Percentiles rank a stretch among this genome's conserved stretches.
Evolutionary conservation across 2,113 vertebrate species (phyloP).

Genomic region (Istiophorus platypterus): DNA sequence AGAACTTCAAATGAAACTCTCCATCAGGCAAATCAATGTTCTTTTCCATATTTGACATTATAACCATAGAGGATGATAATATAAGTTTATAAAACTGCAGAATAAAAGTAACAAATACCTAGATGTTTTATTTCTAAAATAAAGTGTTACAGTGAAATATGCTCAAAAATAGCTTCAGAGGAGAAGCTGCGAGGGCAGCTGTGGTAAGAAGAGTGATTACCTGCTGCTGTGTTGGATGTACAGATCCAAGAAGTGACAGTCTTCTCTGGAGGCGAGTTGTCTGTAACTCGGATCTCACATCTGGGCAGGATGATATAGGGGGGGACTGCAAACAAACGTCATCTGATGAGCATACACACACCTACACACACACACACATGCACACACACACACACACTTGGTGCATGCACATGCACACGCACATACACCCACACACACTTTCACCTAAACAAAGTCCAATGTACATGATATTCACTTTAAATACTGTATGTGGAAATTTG

Average conservation of each 20-base stretch:
- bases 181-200: not conserved
- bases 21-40: not conserved
- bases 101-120: not conserved
- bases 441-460: constrained; percentile 84
- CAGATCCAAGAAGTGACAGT: constrained; percentile 80
- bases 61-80: not conserved
- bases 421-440: constrained; percentile 23
- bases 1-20: not conserved
- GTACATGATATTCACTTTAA: constrained; percentile 63
- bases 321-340: constrained; percentile 84
- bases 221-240: constrained; percentile 74
- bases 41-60: not conserved
- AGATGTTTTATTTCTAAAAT: not conserved
- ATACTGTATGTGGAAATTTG: constrained; percentile 58
- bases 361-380: constrained; percentile 37
- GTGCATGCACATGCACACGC: not conserved
- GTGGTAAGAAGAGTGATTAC: constrained; percentile 46
- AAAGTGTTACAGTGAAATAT: not conserved
- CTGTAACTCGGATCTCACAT: constrained; percentile 75
- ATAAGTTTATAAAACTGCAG: not conserved
- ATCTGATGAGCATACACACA: constrained; percentile 79
- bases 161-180: not conserved
- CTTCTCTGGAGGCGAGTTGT: constrained; percentile 77
- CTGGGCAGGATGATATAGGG: constrained; percentile 82
- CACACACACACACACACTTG: constrained; percentile 28